phyloP scores from a whole-genome alignment of 1,140 invertebrate species.

The Macrocentrus cingulum region DNA sequence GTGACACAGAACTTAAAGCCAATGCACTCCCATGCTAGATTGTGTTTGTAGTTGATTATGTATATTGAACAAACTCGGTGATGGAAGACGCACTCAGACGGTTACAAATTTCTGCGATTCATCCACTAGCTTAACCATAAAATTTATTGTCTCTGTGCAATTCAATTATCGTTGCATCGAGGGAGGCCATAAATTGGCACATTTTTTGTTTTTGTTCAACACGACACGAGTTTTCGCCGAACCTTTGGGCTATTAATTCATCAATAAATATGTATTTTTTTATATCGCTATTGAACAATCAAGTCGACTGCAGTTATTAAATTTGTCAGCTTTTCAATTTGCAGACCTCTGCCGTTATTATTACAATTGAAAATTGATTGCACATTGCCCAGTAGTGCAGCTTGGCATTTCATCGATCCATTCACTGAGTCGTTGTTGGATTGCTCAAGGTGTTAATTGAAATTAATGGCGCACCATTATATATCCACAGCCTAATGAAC shows the following conservation, averaged over 20 bases:
- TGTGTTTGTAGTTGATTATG: background rate
- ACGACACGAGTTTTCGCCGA: too few species aligned
- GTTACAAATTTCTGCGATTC: conserved; percentile 6
- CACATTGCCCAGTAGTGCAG: background rate
- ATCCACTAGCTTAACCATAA: conserved; percentile 20
- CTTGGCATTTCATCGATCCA: conserved; percentile 2
- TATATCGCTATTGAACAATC: too few species aligned
- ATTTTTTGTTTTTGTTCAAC: conserved; percentile 15
- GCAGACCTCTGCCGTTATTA: background rate
- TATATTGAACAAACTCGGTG: background rate
- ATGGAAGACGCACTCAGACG: too few species aligned
- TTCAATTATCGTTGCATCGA: conserved; percentile 25
- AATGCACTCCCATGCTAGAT: conserved; percentile 4
- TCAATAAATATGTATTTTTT: too few species aligned
- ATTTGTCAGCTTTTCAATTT: too few species aligned
- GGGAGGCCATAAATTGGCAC: conserved; percentile 16
- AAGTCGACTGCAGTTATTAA: too few species aligned
- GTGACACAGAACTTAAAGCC: background rate
- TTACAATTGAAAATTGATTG: background rate
- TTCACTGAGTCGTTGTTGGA: conserved; percentile 16
- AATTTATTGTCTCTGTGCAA: conserved; percentile 25
- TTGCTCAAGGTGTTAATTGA: conserved; percentile 32
- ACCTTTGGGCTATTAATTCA: too few species aligned
- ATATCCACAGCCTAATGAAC: conserved; percentile 30
- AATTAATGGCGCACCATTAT: conserved; percentile 32